Percentiles rank a stretch among this genome's conserved stretches.
These are phyloP conservation scores for Zaprionus nigranus DNA, from an alignment of 1,140 invertebrate genomes.

Conservation along the genomic window DNA sequence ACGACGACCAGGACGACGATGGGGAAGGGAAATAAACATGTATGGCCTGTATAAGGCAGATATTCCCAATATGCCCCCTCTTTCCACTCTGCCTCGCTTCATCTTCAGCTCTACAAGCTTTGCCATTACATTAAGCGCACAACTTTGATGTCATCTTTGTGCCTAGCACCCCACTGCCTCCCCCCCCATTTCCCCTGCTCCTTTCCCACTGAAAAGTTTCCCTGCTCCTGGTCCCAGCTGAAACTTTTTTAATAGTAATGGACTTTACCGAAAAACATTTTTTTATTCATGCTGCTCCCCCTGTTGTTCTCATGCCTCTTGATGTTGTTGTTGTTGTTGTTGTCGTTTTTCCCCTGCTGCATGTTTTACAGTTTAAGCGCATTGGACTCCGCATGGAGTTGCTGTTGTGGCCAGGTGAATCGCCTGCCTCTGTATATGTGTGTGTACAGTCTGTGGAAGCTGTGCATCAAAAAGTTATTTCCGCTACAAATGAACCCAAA, in stretches of 20 bases:
- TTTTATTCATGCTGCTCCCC: constrained; percentile 14
- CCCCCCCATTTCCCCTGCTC: too few species aligned
- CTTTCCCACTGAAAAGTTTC: constrained; percentile 59
- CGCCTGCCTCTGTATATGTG: constrained; percentile 7
- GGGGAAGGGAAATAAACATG: constrained; percentile 60
- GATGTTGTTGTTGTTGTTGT: constrained; percentile 26
- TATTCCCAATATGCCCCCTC: not conserved
- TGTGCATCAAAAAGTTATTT: constrained; percentile 75
- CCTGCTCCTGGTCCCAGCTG: constrained; percentile 37
- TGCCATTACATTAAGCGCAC: constrained; percentile 70
- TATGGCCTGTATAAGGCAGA: constrained; percentile 10
- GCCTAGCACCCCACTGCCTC: constrained; percentile 43
- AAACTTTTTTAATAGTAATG: constrained; percentile 82
- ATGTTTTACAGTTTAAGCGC: constrained; percentile 72
- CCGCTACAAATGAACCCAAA: constrained; percentile 71
- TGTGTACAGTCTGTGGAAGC: constrained; percentile 29
- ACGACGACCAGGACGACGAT: too few species aligned
- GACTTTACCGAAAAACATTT: constrained; percentile 57
- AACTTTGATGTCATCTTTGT: constrained; percentile 82
- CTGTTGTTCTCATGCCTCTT: not conserved
- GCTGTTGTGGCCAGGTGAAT: constrained; percentile 65
- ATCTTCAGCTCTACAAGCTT: not conserved
- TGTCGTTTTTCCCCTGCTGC: constrained; percentile 18
- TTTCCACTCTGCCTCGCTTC: not conserved
- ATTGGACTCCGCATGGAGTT: constrained; percentile 43